A percentile compares a stretch with the other conserved stretches of the same genome.
Evolutionary conservation across 2,113 vertebrate genomes (phyloP).

Genomic region (Lepus europaeus): DNA sequence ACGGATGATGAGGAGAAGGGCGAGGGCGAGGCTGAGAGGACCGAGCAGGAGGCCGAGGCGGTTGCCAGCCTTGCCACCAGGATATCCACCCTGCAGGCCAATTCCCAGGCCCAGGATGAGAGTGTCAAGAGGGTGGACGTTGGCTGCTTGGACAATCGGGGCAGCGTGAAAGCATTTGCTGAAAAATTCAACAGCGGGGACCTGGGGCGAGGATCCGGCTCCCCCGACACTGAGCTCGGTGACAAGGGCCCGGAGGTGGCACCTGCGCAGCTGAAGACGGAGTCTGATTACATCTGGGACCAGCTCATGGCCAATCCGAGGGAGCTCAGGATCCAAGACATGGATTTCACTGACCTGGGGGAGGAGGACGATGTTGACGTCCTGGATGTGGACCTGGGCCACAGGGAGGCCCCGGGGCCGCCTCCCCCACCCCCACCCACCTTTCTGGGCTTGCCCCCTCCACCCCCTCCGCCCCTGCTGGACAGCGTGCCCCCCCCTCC

Average conservation of each 20-base stretch:
- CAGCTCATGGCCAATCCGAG: conserved; percentile 96
- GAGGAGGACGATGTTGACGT: conserved; percentile 97
- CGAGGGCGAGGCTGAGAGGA: conserved; percentile 87
- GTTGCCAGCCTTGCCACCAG: conserved; percentile 92
- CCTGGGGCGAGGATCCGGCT: conserved; percentile 89
- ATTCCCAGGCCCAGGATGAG: conserved; percentile 92
- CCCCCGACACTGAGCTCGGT: conserved; percentile 88
- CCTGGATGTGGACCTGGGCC: conserved; percentile 92
- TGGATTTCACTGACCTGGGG: conserved; percentile 97
- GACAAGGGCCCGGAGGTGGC: conserved; percentile 88
- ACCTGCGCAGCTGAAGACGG: conserved; percentile 88
- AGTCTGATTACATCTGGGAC: conserved; percentile 99
- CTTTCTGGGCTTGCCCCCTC: conserved; percentile 89
- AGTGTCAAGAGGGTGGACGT: conserved; percentile 92
- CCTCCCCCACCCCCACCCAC: conserved; percentile 91
- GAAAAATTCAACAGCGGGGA: conserved; percentile 94
- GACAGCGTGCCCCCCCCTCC: conserved; percentile 91
- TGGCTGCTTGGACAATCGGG: conserved; percentile 94
- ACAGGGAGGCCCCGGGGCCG: conserved; percentile 89
- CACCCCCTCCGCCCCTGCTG: conserved; percentile 90
- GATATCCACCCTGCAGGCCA: conserved; percentile 95
- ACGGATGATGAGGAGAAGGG: conserved; percentile 88
- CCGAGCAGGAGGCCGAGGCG: conserved; percentile 88
- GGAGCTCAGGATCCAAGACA: conserved; percentile 97
- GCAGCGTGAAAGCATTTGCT: conserved; percentile 93